Base-by-base conservation (phyloP, 2,888 invertebrate genomes). In the Eudemis profundana region DNA sequence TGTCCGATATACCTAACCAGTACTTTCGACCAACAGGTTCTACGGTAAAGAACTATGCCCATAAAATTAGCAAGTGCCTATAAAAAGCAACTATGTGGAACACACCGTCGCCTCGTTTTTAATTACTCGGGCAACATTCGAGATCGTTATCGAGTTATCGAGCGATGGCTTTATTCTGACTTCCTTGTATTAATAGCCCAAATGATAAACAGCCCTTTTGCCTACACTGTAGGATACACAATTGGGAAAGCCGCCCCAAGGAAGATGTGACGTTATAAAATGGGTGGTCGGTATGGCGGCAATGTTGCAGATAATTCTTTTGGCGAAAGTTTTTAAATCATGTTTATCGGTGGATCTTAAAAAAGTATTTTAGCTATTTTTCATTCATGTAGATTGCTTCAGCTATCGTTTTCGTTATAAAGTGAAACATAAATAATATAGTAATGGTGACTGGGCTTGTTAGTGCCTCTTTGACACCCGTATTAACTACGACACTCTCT, bases 111-210 rank as follows among this genome's bases (percentile, higher is more conserved):
- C 64, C 53, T 66, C 65, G 62, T 68, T 71, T 71, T 72, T 72
- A 72, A 72, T 72, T 71, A 71, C 69, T 64, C 54, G 54, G 62
- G 67, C 71, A 69, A 68, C 64, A 69, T 57, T 63, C 74, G 70
- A 75, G 81, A 83, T 84, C 75, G 72, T 82, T 82, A 83, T 84
- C 85, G 77, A 70, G 73, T 74, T 78, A 81, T 81, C 76, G 79
- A 79, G 71, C 72, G 71, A 74, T 72, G 68, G 71, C 74, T 72
- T 74, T 70, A 74, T 74, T 71, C 71, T 70, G 42, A 53, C 57
- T 68, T 62, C 60, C 50, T 67, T 63, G 46, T 62, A 44, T 63
- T 15, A 40, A 36, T 14, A 19, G 1, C 23, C 5, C 38, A 15
- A 21, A 27, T 38, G 12, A 53, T 51, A 14, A 38, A 3, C 29